These are phyloP conservation scores for Clitarchus hookeri DNA, from an alignment of 2,888 invertebrate genomes.

Conservation along the genomic window DNA sequence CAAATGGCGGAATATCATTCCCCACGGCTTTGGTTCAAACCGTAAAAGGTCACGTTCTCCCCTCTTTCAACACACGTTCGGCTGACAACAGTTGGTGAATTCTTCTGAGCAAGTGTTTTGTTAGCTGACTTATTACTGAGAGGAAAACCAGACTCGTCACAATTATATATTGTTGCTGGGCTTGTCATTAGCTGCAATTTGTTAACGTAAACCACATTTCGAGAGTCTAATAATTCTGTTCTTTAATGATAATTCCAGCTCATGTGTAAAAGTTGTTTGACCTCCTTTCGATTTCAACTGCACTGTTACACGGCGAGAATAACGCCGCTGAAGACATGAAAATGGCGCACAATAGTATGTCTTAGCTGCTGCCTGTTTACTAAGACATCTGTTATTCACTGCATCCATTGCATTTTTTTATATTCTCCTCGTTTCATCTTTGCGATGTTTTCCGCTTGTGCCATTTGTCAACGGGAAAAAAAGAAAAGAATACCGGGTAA, in stretches of 20 bases:
- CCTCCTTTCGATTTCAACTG: background rate
- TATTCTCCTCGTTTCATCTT: background rate
- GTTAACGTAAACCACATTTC: background rate
- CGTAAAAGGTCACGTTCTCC: slow-evolving; percentile 15
- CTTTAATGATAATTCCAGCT: background rate
- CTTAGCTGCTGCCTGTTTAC: background rate
- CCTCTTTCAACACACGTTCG: slow-evolving; percentile 4
- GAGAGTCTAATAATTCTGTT: background rate
- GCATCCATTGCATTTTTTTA: background rate
- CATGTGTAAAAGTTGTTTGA: background rate
- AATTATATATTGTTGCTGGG: background rate
- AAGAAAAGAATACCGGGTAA: background rate
- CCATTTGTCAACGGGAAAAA: background rate
- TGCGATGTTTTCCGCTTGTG: background rate
- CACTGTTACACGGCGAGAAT: background rate
- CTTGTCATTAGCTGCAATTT: background rate
- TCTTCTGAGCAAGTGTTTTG: background rate
- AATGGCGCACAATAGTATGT: background rate
- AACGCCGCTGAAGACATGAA: background rate
- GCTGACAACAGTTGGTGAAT: background rate
- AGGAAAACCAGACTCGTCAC: background rate
- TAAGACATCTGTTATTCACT: background rate
- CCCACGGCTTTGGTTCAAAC: slow-evolving; percentile 23
- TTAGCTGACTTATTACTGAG: background rate
- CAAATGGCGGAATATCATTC: slow-evolving; percentile 17